Evolutionary conservation across 2,888 invertebrate genomes (phyloP), one percentile per base, ranked within the genome.

Genomic region (Drosophila mayaguana): DNA sequence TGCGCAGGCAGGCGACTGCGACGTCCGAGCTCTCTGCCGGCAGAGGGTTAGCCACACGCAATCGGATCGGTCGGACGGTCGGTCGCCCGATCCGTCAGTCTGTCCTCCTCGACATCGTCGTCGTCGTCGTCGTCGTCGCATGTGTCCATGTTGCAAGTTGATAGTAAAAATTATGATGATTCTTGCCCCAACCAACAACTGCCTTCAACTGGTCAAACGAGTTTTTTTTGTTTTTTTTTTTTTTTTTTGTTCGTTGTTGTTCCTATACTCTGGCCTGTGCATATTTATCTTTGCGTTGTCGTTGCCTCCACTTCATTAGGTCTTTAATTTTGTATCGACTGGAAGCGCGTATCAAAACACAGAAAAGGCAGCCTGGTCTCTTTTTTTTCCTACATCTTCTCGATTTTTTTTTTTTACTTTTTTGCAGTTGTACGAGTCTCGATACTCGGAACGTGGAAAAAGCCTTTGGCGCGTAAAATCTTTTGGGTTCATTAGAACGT

Each of bases 141-240:
- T 83, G 85, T 85, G 83, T 85, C 84, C 87, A 86, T 87, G 89
- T 88, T 85, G 90, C 88, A 89, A 88, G 90, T 89, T 89, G 90
- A 89, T 87, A 87, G 87, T 87, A 89, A 88, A 89, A 87, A 87
- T 89, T 86, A 86, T 89, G 86, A 86, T 88, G 88, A 88, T 89
- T 78, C 86, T 88, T 87, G 89, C 88, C 84, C 88, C 89, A 80
- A 76, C 87, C 89, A 80, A 67, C 80, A 79, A 76, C 85, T 65
- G 66, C 67, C 73, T 63, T 65, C 81, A 61, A 85, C 89, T 85
- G 84, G 84, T 85, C 84, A 85, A 85, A 85, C 84, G 73, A 79
- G 84, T 85, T 85, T 73, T 73, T 42, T 55, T 50, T 72, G 64
- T 20, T 53, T 40, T 57, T 38, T 7, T 28, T 28, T 1, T 40